Conservation (phyloP, 2,888 invertebrate genomes). For the Alviniconcha strummeri region DNA sequence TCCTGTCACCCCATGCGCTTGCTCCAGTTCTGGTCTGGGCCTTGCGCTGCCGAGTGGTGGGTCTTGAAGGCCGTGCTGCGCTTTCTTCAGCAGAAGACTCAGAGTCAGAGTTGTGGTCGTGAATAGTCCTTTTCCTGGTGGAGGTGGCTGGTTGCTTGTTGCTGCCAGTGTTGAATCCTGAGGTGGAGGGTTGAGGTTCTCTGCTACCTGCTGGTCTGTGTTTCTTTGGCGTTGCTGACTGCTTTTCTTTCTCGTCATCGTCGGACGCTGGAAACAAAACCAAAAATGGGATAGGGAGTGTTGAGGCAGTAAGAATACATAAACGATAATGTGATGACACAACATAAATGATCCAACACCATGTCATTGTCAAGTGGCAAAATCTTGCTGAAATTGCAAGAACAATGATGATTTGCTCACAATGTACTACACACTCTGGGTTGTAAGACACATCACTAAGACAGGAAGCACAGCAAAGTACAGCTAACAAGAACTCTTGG, state of each 20-base stretch:
- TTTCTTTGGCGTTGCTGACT: not conserved
- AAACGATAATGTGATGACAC: too few species aligned
- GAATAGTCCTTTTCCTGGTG: too few species aligned
- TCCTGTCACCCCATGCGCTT: not conserved
- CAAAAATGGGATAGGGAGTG: not conserved
- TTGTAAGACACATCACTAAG: too few species aligned
- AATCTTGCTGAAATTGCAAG: too few species aligned
- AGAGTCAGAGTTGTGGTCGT: not conserved
- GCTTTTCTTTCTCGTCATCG: not conserved
- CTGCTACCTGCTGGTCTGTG: not conserved
- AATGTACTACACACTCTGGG: too few species aligned
- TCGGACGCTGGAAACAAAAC: not conserved
- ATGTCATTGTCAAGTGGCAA: too few species aligned
- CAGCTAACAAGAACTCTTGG: too few species aligned
- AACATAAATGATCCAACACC: too few species aligned
- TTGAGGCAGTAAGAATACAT: too few species aligned
- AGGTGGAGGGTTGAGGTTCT: slow-evolving; percentile 1
- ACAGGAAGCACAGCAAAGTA: too few species aligned
- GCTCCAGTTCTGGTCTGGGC: not conserved
- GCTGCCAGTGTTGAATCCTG: not conserved
- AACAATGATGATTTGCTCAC: too few species aligned
- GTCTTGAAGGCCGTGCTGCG: not conserved
- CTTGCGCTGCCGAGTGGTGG: slow-evolving; percentile 20
- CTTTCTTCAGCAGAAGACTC: not conserved
- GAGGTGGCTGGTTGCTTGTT: not conserved